Evolutionary conservation across 2,113 vertebrate species (phyloP).

Genomic region (Ceyx melanurus): DNA sequence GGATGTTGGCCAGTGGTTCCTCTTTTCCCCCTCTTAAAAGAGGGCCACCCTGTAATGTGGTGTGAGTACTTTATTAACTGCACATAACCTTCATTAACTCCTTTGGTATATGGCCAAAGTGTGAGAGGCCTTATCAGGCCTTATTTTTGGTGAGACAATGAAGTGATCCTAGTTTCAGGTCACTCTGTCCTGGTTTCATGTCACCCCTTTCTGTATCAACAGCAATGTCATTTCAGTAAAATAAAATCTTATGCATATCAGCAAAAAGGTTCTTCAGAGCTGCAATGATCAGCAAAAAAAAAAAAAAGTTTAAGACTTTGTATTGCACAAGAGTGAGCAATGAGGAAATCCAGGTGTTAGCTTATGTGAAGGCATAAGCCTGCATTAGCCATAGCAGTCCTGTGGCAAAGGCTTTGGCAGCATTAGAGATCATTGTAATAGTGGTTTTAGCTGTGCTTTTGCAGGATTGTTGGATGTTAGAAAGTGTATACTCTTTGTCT

Average conservation of each 20-base stretch:
- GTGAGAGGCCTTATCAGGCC: not conserved
- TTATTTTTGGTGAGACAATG: not conserved
- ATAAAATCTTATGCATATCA: not conserved
- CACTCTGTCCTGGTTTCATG: not conserved
- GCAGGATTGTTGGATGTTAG: not conserved
- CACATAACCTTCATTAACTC: not conserved
- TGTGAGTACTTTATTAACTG: not conserved
- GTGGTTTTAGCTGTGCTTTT: not conserved
- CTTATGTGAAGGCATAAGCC: not conserved
- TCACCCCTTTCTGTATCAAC: not conserved
- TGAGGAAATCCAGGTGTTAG: conserved; percentile 1
- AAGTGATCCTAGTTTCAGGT: not conserved
- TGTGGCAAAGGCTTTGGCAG: not conserved
- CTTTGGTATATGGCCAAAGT: not conserved
- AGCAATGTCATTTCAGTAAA: not conserved
- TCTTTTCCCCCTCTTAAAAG: not conserved
- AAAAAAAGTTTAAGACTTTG: not conserved
- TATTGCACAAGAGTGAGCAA: conserved; percentile 5
- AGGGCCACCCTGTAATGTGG: not conserved
- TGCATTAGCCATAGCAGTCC: not conserved
- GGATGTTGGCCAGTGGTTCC: not conserved
- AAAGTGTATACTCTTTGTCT: not conserved
- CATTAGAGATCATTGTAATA: not conserved
- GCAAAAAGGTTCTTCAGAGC: conserved; percentile 10
- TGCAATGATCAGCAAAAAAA: conserved; percentile 42